Base-by-base conservation (phyloP, 35 echinoderm and acorn worm genomes). In the Ophiothrix spiculata region DNA sequence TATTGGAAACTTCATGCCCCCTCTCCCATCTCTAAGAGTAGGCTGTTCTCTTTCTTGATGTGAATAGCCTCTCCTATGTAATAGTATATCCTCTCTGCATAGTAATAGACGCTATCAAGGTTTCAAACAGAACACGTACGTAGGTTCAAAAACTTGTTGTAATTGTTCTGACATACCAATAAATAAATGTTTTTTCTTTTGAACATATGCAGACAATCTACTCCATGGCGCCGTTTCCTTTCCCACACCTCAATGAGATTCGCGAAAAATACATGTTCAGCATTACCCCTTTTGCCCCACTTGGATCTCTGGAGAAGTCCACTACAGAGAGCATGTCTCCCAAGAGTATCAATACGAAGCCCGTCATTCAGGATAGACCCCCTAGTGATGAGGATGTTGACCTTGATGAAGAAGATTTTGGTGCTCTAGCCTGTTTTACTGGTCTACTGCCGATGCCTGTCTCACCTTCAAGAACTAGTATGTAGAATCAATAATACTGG, bases 231-330 rank as follows among this genome's bases (percentile, higher is more conserved):
- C 88, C 92, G 2, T 99, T 99, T 42, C 96, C 96, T 6, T 99
- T 99, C 79, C 96, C 96, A 39, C 96, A 99, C 64, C 86, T 99
- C 37, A 93, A 91, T 77, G 96, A 99, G 82, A 99, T 99, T 79
- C 81, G 96, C 28, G 96, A 99, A 83, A 99, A 99, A 83, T 99
- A 99, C 87, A 99, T 99, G 96, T 99, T 94, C 92, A 99, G 96
- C 89, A 99, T 99, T 75, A 99, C 96, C 8, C 96, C 96, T 0
- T 99, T 99, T 86, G 88, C 96, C 33, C 96, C 96, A 0, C 69
- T 94, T n/a, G 96, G 96, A 0, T 86, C 88, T 1, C 73, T 99
- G 63, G 92, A 91, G 49, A 88, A 94, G 82, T 83, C 92, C 0
- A 79, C 84, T 4, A 76, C 88, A 38, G 86, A 91, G 28, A 79